Evolutionary conservation across 2,888 invertebrate species (phyloP), one percentile per base, ranked within the genome.

Genomic region (Eulithis prunata): DNA sequence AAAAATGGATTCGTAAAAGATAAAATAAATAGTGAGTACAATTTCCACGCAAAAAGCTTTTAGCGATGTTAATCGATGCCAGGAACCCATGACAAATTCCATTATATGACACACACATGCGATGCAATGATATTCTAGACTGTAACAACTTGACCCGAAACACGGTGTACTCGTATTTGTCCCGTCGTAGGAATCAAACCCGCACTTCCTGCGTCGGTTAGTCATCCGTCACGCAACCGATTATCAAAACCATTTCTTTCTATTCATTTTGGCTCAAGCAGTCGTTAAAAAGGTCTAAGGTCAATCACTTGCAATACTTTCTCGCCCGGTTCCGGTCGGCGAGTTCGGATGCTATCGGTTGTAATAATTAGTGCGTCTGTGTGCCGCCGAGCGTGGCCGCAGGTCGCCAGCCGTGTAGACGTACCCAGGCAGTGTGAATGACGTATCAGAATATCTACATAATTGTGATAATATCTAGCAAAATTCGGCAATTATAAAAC

Each of bases 311-410:
- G 75, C 75, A 72, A 78, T 80, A 83, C 81, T 79, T 84, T 84
- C 83, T 77, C 72, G 68, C 76, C 76, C 36, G 57, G 64, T 68
- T 68, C 78, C 83, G 84, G 81, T 77, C 70, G 70, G 69, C 75
- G 73, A 72, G 72, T 71, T 75, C 76, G 78, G 75, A 69, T 62
- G 72, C 67, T 68, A 71, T 72, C 72, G 64, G 43, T 71, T 51
- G 64, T 69, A 60, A 78, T 82, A 86, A 87, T 88, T 86, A 87
- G 81, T 81, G 76, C 79, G 86, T 82, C 86, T 85, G 79, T 68
- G 78, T 53, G 78, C 80, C 64, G 71, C 74, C 78, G 74, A 77
- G 79, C 87, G 84, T 86, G 77, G 75, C 80, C 77, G 68, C 68
- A 36, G 56, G 47, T 28, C 63, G 46, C 14, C 57, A 43, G 43